Evolutionary conservation across 1,140 invertebrate genomes (phyloP), one percentile per base, ranked within the genome.

Genomic region (Anastrepha obliqua): DNA sequence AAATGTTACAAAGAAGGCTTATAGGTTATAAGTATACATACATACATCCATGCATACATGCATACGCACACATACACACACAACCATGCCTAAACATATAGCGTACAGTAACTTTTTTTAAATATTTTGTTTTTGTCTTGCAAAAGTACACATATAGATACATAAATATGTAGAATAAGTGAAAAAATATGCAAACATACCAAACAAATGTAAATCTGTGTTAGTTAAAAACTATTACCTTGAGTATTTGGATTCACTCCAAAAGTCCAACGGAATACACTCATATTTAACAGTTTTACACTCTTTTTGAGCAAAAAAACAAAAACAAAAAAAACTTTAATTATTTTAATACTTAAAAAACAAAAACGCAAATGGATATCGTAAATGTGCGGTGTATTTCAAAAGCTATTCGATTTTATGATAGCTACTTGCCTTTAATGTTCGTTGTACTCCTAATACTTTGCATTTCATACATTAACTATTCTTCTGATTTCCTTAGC

Each of bases 401-500:
- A 70, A 70, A 70, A 44, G 29, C 65, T 70, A 70, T 70, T 70
- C 67, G 67, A 42, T 70, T 70, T 70, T 17, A 70, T 70, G 65
- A 70, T 44, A 70, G 65, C 42, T 11, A 20, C 65, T 67, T 67
- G 13, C 67, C 42, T 44, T 70, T 15, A 70, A 42, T 11, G 5
- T 44, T 70, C 67, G 39, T 3, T 47, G 39, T 70, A 47, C 0
- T 42, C 6, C 44, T 15, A 20, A 6, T 42, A 44, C 15, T 74
- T 17, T 39, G 39, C 15, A 44, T 74, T 8, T 74, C 42, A 29
- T 17, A 47, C 67, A 44, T 29, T 29, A 29, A 29, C 39, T 44
- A 74, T 39, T 39, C 67, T 17, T 74, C 39, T 74, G 39, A 44
- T 47, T 74, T 42, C 81, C 58, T 47, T 15, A 29, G n/a, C 58